Conservation (phyloP, 2,797 vertebrate species). For the Poecilia wingei region DNA sequence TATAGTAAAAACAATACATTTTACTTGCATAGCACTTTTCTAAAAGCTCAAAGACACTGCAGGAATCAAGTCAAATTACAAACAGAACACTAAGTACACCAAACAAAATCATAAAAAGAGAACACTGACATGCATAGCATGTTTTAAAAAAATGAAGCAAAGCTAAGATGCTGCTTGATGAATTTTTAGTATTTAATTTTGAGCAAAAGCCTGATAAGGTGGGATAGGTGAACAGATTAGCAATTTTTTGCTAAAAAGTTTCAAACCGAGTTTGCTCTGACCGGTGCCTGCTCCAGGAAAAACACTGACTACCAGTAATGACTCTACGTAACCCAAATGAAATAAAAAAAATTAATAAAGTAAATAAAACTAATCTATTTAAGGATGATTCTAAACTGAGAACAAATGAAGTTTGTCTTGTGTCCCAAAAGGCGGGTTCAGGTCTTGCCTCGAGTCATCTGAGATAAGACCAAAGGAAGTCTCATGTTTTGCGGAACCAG, state of each 20-base stretch:
- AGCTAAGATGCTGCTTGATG: neutral
- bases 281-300: neutral
- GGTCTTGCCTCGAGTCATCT: neutral
- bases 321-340: neutral
- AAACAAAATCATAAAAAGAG: too few species aligned
- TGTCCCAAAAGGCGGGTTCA: neutral
- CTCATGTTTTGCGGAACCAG: neutral
- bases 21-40: too few species aligned
- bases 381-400: neutral
- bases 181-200: neutral
- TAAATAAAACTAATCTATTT: neutral
- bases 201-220: neutral
- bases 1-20: too few species aligned
- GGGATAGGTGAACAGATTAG: neutral
- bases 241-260: too few species aligned
- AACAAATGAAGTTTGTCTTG: neutral
- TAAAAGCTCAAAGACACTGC: too few species aligned
- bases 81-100: too few species aligned
- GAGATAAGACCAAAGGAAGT: neutral
- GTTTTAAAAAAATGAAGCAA: neutral
- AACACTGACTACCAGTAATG: neutral
- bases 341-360: neutral
- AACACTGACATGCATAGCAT: too few species aligned
- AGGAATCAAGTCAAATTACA: too few species aligned
- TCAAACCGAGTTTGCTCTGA: neutral